A percentile compares a stretch with the other conserved stretches of the same genome.
Conservation (phyloP, 1,140 invertebrate species). For the Magallana ariakensis region DNA sequence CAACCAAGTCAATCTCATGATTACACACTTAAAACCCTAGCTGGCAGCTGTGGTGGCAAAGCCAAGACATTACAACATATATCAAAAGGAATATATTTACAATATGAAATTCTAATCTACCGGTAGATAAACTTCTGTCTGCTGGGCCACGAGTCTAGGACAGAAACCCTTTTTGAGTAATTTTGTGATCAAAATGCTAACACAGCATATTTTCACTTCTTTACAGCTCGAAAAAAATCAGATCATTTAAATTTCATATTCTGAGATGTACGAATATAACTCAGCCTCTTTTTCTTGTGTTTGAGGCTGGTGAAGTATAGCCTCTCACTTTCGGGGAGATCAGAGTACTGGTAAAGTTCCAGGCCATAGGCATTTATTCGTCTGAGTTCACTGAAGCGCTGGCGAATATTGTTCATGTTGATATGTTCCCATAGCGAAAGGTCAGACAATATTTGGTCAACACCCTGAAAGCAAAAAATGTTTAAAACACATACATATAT, state of each 20-base stretch:
- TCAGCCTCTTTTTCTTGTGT: slow-evolving; percentile 36
- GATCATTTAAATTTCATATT: slow-evolving; percentile 17
- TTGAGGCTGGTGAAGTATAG: slow-evolving; percentile 36
- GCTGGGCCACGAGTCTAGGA: too few relatives aligned
- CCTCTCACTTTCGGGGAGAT: slow-evolving; percentile 23
- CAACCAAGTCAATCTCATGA: too few relatives aligned
- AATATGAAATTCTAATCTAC: too few relatives aligned
- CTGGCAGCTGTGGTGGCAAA: too few relatives aligned
- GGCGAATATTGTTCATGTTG: slow-evolving; percentile 24
- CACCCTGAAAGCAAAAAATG: slow-evolving; percentile 48
- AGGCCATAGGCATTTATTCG: slow-evolving; percentile 55
- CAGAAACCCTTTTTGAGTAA: too few relatives aligned
- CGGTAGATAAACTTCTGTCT: too few relatives aligned
- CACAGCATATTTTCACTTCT: too few relatives aligned
- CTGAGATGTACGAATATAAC: slow-evolving; percentile 21
- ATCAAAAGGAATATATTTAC: too few relatives aligned
- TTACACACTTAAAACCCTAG: too few relatives aligned
- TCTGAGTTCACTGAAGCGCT: slow-evolving; percentile 55
- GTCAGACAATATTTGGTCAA: slow-evolving; percentile 55
- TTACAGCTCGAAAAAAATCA: too few relatives aligned
- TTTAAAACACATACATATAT: not conserved
- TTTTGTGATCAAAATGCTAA: too few relatives aligned
- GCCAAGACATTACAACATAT: too few relatives aligned
- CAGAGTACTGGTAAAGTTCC: slow-evolving; percentile 48
- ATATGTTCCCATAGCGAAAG: slow-evolving; percentile 40